phyloP scores from a whole-genome alignment of 2,888 invertebrate species.

The Drosophila maculinotata region DNA sequence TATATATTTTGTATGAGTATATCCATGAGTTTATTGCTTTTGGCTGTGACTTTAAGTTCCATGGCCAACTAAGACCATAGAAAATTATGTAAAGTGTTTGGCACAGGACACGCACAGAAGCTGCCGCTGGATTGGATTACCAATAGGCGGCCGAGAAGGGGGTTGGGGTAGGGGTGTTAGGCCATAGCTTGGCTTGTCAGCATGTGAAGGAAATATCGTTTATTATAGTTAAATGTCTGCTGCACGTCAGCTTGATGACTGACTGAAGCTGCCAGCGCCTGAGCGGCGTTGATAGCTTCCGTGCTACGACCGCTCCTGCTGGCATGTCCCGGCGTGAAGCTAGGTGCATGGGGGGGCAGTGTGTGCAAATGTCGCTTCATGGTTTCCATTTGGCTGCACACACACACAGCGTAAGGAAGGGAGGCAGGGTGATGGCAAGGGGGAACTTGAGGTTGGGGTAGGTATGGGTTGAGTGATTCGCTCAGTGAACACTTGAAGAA shows the following conservation, averaged over 20 bases:
- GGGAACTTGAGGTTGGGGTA: too few species aligned
- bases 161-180: too few species aligned
- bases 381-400: constrained; percentile 65
- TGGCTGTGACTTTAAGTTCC: constrained; percentile 31
- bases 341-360: background rate
- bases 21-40: constrained; percentile 39
- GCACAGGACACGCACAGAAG: constrained; percentile 29
- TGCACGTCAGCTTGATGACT: constrained; percentile 62
- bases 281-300: constrained; percentile 59
- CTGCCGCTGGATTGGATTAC: constrained; percentile 25
- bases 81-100: constrained; percentile 55
- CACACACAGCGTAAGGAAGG: too few species aligned
- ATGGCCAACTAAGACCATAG: constrained; percentile 32
- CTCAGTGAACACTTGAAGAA: constrained; percentile 44
- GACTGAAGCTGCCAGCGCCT: constrained; percentile 42
- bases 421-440: too few species aligned
- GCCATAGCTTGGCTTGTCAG: constrained; percentile 37
- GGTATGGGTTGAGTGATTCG: constrained; percentile 40
- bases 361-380: constrained; percentile 55
- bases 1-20: constrained; percentile 10
- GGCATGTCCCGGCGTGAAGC: too few species aligned
- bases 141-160: background rate
- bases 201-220: constrained; percentile 68
- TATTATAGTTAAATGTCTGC: constrained; percentile 75
- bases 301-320: background rate